Evolutionary conservation across 2,888 invertebrate species (phyloP), one percentile per base, ranked within the genome.

Genomic region (Junonia oenone): DNA sequence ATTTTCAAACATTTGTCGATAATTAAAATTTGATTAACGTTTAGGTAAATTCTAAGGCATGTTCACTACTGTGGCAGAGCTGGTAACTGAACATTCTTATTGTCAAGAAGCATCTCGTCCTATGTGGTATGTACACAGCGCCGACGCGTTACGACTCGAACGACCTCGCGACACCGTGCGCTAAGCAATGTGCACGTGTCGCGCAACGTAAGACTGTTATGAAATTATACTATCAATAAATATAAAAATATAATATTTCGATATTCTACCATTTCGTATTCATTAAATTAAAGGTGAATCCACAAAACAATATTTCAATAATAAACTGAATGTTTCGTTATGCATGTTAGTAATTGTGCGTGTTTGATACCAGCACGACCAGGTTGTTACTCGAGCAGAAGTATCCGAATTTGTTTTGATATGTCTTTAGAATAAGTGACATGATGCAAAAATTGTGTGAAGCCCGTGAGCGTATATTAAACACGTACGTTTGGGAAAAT

Each of bases 391-490:
- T 17, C 61, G 17, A 40, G 11, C 17, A 19, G 35, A 17, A 5
- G 19, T 19, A n/a, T 49, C 60, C 64, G 69, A 69, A 66, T 70
- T 73, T 71, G 67, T 68, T 31, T 76, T 86, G 87, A 88, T 86
- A 87, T 88, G 86, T 87, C 71, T 66, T 69, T 69, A 65, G 67
- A 72, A 66, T 61, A 62, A 71, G 81, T 83, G 87, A 85, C 85
- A 81, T 79, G 85, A 83, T 79, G 83, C 81, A 78, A 80, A 68
- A 79, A 81, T 67, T 80, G 81, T 84, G 80, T 84, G 81, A 87
- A 86, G 82, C 77, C 82, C 56, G 62, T 58, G 71, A 74, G 71
- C 71, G 67, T 63, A 66, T 72, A 67, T 68, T 61, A 71, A 76
- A 78, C 75, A 75, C 72, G 56, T 65, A 73, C 72, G 68, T 83